Evolutionary conservation across 2,888 invertebrate species (phyloP).

Genomic region (Meta bourneti): DNA sequence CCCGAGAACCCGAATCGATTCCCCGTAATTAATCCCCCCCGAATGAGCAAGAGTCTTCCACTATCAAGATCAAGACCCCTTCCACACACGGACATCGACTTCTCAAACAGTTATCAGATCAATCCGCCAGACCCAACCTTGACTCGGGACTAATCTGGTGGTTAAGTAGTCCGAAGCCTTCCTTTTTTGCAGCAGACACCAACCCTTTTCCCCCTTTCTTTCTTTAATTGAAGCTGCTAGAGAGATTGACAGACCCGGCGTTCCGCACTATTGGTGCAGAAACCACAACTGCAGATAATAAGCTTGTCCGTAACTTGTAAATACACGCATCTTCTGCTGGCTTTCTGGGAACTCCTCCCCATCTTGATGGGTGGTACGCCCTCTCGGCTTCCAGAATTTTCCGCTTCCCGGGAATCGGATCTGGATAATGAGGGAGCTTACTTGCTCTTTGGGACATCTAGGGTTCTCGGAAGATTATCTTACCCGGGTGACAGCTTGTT

Average conservation of each 20-base stretch:
- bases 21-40: not conserved
- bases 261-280: not conserved
- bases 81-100: too few species aligned
- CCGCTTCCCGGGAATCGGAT: not conserved
- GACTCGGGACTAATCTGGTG: too few species aligned
- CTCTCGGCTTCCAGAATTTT: too few species aligned
- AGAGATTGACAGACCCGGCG: not conserved
- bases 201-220: not conserved
- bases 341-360: not conserved
- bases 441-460: not conserved
- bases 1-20: not conserved
- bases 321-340: not conserved
- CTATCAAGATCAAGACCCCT: too few species aligned
- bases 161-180: too few species aligned
- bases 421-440: not conserved
- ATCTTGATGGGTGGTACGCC: not conserved
- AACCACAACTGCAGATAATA: not conserved
- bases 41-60: not conserved
- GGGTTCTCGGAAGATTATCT: not conserved
- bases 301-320: not conserved
- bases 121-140: too few species aligned
- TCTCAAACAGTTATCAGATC: too few species aligned
- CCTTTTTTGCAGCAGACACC: not conserved
- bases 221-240: not conserved
- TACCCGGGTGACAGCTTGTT: not conserved